phyloP scores from a whole-genome alignment of 2,113 vertebrate genomes.

The Eublepharis macularius region DNA sequence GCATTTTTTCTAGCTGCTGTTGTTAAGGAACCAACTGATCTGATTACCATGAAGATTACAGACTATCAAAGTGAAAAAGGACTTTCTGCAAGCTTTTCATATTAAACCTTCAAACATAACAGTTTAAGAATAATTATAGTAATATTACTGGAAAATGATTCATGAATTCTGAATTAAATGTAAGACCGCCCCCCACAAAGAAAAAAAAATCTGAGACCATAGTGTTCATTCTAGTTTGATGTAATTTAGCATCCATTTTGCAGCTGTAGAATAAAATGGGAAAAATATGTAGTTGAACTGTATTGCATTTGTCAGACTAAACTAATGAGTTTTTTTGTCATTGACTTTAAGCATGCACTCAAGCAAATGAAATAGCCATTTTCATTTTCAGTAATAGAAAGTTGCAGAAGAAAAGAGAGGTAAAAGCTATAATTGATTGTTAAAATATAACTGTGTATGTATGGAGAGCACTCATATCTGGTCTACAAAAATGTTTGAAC shows the following conservation, averaged over 20 bases:
- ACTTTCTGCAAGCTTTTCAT: slow-evolving; percentile 78
- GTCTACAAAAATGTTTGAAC: slow-evolving; percentile 54
- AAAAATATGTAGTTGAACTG: slow-evolving; percentile 48
- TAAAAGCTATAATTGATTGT: slow-evolving; percentile 60
- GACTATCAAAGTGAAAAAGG: slow-evolving; percentile 79
- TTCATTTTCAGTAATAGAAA: slow-evolving; percentile 68
- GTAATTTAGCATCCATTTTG: slow-evolving; percentile 76
- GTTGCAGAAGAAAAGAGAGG: slow-evolving; percentile 31
- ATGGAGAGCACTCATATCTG: slow-evolving; percentile 55
- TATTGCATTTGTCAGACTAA: slow-evolving; percentile 69
- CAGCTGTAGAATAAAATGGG: slow-evolving; percentile 72
- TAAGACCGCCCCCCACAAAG: slow-evolving; percentile 68
- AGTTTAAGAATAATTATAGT: slow-evolving; percentile 83
- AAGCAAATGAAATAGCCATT: slow-evolving; percentile 62
- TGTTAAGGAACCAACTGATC: slow-evolving; percentile 67
- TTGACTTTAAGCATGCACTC: slow-evolving; percentile 43
- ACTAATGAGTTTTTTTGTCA: slow-evolving; percentile 70
- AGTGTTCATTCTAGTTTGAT: slow-evolving; percentile 75
- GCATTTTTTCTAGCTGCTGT: slow-evolving; percentile 67
- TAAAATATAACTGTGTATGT: slow-evolving; percentile 61
- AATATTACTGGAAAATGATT: slow-evolving; percentile 79
- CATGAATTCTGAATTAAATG: slow-evolving; percentile 81
- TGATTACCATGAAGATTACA: slow-evolving; percentile 79
- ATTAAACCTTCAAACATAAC: slow-evolving; percentile 81
- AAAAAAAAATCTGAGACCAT: slow-evolving; percentile 67